Percentiles rank a stretch among this genome's conserved stretches.
phyloP scores from a whole-genome alignment of 2,797 vertebrate species.

The Mus spretus region DNA sequence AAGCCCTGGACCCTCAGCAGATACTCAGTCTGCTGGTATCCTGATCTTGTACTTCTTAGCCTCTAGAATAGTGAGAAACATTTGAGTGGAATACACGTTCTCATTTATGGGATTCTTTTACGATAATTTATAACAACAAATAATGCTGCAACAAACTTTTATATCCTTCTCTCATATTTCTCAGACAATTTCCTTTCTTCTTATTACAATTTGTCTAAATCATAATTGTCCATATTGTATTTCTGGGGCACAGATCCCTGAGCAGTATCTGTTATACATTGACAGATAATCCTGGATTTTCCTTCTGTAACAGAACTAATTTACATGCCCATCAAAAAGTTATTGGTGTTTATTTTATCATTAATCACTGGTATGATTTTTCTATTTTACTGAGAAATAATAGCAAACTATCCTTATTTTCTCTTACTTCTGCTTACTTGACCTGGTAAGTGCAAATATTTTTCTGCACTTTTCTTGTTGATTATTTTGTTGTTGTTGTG shows the following conservation, averaged over 20 bases:
- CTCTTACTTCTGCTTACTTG: constrained; percentile 3
- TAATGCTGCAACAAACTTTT: neutral
- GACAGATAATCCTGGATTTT: neutral
- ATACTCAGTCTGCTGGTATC: neutral
- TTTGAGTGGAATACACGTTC: neutral
- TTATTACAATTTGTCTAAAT: neutral
- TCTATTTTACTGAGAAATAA: neutral
- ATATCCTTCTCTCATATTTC: neutral
- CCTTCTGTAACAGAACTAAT: neutral
- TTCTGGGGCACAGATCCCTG: neutral
- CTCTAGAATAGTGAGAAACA: neutral
- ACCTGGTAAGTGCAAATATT: neutral
- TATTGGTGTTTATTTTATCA: neutral
- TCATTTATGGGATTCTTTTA: neutral
- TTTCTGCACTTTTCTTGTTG: neutral
- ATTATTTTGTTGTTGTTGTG: too few species aligned
- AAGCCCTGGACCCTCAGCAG: neutral
- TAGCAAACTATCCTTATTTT: neutral
- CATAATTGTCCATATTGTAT: neutral
- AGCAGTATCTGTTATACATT: neutral
- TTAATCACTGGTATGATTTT: neutral
- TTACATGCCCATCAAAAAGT: neutral
- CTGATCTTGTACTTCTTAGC: neutral
- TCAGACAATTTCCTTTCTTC: neutral
- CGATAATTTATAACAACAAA: neutral